Evolutionary conservation across 1,140 invertebrate species (phyloP), one percentile per base, ranked within the genome.

Genomic region (Akabosia matsudoensis): DNA sequence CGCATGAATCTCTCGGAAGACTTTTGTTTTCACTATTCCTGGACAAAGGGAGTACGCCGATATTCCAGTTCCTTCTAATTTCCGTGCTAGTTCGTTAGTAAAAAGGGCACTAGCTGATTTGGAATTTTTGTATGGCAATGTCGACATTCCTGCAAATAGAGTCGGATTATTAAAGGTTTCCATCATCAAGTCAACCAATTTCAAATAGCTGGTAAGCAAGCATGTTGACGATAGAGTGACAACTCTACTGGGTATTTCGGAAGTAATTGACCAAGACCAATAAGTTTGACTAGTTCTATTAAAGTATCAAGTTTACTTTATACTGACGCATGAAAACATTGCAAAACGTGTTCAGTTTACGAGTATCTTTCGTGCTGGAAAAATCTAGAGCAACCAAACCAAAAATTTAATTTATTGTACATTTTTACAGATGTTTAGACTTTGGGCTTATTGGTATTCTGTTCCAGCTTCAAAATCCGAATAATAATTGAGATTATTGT

Each of bases 1-100:
- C 16, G 82, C 79, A 28, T 81, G 52, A 0, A 81, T 77, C 77
- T 87, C 81, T 33, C 87, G 82, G n/a, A 85, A 84, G 2, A 88
- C 83, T 3, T 85, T 84, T 10, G 87, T 87, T 61, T 85, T 84
- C 16, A 85, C 85, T 54, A 88, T 83, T 1, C 88, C 88, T 30
- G 88, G 88, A 76, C 87, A 86, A 18, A 86, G 80, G 61, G 84
- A 82, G 80, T 88, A 87, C 28, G 86, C 84, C 26, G 82, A 84
- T 0, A 88, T 83, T 72, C 84, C 83, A 31, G 83, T 80, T 74
- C 82, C 85, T 78, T 83, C 52, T 0, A 84, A 73, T 16, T 81
- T 79, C 31, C 82, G 82, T 1, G 80, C 80, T 13, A 86, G 77
- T 64, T 84, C 81, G 26, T 80, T 82, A 1, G 82, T 80, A 71